Percentiles rank a stretch among this genome's conserved stretches.
phyloP scores from a whole-genome alignment of 2,113 vertebrate species.

The Ivindomyrus marchei region DNA sequence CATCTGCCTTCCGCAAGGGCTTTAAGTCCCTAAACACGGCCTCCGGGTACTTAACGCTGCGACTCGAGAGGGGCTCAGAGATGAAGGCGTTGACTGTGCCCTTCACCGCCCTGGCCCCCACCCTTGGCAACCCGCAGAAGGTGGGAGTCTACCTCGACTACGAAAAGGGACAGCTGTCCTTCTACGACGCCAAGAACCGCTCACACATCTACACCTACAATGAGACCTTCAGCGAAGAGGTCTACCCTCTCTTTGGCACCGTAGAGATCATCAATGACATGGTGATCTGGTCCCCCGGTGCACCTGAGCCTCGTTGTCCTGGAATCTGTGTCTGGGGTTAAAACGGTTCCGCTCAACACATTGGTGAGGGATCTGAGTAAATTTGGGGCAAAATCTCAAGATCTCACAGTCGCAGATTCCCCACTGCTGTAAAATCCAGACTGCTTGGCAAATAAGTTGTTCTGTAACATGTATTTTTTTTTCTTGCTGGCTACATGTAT shows the following conservation, averaged over 20 bases:
- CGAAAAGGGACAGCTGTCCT: constrained; percentile 60
- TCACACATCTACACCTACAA: constrained; percentile 68
- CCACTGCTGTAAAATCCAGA: constrained; percentile 38
- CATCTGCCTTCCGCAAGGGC: constrained; percentile 74
- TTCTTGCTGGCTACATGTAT: constrained; percentile 37
- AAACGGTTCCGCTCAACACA: constrained; percentile 13
- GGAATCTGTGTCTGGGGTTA: constrained; percentile 55
- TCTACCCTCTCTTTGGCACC: constrained; percentile 65
- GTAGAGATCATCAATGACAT: constrained; percentile 64
- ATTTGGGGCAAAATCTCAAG: not conserved
- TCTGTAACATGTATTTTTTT: constrained; percentile 39
- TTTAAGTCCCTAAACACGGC: constrained; percentile 67
- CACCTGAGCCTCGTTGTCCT: constrained; percentile 50
- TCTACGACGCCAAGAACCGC: constrained; percentile 58
- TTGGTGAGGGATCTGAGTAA: not conserved
- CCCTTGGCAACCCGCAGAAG: constrained; percentile 52
- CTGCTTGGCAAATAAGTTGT: constrained; percentile 25
- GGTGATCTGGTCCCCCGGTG: constrained; percentile 54
- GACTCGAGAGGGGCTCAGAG: constrained; percentile 64
- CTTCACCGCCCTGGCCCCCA: constrained; percentile 53
- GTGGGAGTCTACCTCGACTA: constrained; percentile 65
- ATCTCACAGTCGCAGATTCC: not conserved
- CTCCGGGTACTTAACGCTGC: constrained; percentile 62
- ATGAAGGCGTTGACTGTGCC: constrained; percentile 67
- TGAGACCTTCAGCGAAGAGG: constrained; percentile 56